These are phyloP conservation scores for Sminthurides bifidus DNA, from an alignment of 1,140 invertebrate species.

Conservation along the genomic window DNA sequence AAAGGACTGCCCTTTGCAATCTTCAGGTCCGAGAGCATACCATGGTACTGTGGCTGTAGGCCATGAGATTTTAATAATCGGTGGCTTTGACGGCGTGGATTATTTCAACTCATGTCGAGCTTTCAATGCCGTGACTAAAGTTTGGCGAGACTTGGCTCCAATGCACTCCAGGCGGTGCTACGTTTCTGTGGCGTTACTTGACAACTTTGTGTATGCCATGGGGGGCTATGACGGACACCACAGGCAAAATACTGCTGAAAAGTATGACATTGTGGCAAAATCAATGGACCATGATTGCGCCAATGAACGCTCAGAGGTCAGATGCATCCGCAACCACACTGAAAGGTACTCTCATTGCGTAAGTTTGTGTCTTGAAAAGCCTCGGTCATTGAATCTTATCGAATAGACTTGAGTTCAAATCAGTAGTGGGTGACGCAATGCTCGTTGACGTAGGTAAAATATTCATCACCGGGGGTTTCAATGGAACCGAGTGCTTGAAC, in stretches of 20 bases:
- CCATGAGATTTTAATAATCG: constrained; percentile 53
- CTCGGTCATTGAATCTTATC: neutral
- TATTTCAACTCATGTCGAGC: constrained; percentile 52
- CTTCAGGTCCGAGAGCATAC: constrained; percentile 51
- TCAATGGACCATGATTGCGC: constrained; percentile 67
- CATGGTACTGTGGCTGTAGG: constrained; percentile 51
- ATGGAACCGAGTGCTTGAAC: constrained; percentile 74
- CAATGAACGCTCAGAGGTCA: constrained; percentile 53
- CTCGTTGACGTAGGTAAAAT: constrained; percentile 66
- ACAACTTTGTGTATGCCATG: constrained; percentile 66
- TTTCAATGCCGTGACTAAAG: constrained; percentile 50
- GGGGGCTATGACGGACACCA: constrained; percentile 64
- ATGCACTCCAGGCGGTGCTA: constrained; percentile 54
- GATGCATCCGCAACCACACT: constrained; percentile 57
- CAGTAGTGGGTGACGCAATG: too few species aligned
- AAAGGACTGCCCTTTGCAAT: too few species aligned
- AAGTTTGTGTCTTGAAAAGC: neutral
- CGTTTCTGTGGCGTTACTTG: constrained; percentile 50
- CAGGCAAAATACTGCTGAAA: constrained; percentile 62
- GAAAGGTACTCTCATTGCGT: constrained; percentile 35
- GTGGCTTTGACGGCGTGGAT: constrained; percentile 53
- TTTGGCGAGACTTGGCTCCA: constrained; percentile 50
- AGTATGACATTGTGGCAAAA: constrained; percentile 60
- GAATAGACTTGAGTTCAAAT: too few species aligned
- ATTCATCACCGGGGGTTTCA: constrained; percentile 77